A percentile compares a stretch with the other conserved stretches of the same genome.
These are phyloP conservation scores for Tipula helvola DNA, from an alignment of 2,888 invertebrate species.

Conservation along the genomic window DNA sequence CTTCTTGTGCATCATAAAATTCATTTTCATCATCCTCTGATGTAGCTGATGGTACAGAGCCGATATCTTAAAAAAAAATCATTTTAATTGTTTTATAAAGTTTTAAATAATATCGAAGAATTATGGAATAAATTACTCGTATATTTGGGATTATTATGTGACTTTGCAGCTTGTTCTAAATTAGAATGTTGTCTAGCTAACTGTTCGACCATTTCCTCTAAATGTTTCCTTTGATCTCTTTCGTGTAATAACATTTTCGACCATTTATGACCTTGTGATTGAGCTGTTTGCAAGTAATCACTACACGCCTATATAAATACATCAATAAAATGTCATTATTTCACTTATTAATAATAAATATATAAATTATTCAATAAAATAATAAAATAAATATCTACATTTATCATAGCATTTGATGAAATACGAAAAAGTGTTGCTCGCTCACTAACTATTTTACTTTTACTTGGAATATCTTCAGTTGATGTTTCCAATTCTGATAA, in stretches of 20 bases:
- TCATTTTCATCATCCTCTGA: conserved; percentile 63
- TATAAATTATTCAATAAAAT: conserved; percentile 13
- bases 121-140: conserved; percentile 27
- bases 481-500: conserved; percentile 61
- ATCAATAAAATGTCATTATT: conserved; percentile 16
- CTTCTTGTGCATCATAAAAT: conserved; percentile 57
- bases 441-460: conserved; percentile 83
- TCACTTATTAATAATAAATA: conserved; percentile 7
- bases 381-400: conserved; percentile 45
- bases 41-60: conserved; percentile 21
- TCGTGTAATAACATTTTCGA: conserved; percentile 87
- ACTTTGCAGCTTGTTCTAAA: conserved; percentile 78
- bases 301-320: conserved; percentile 57
- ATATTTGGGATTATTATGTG: conserved; percentile 37
- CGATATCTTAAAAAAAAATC: conserved; percentile 20
- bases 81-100: background rate
- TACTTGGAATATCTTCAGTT: conserved; percentile 53
- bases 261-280: conserved; percentile 85
- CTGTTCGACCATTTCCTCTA: conserved; percentile 95
- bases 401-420: conserved; percentile 94
- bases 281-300: conserved; percentile 82
- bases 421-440: conserved; percentile 90
- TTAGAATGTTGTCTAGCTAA: conserved; percentile 93
- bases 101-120: background rate
- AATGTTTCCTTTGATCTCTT: conserved; percentile 79